A percentile compares a stretch with the other conserved stretches of the same genome.
Conservation (phyloP, 2,888 invertebrate species). For the Horisme vitalbata region DNA sequence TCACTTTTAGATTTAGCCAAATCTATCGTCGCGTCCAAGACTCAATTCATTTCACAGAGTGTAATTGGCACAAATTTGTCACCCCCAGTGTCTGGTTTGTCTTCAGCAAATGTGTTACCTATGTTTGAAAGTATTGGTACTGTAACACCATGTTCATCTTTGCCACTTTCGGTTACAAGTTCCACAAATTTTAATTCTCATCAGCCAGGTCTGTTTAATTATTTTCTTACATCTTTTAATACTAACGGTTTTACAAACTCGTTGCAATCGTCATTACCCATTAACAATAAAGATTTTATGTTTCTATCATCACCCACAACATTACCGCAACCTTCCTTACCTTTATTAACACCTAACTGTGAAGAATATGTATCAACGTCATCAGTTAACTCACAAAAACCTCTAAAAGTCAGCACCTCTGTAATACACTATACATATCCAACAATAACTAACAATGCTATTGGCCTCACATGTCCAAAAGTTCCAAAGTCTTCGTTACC, state of each 20-base stretch:
- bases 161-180: slow-evolving; percentile 5
- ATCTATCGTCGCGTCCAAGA: neutral
- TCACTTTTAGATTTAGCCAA: neutral
- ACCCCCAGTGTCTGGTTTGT: neutral
- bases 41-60: neutral
- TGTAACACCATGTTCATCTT: neutral
- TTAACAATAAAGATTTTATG: neutral
- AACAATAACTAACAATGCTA: neutral
- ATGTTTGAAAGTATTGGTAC: neutral
- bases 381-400: neutral
- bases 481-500: neutral
- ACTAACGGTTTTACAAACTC: neutral
- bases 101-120: neutral
- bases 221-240: neutral
- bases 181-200: neutral
- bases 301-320: slow-evolving; percentile 1
- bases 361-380: neutral
- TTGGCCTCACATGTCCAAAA: neutral
- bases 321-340: neutral
- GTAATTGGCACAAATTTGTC: neutral
- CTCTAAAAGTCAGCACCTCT: neutral
- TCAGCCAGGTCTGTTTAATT: neutral
- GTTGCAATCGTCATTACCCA: neutral
- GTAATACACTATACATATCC: neutral
- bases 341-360: no score